Evolutionary conservation across 2,888 invertebrate species (phyloP), one percentile per base, ranked within the genome.

Genomic region (Serripes groenlandicus): DNA sequence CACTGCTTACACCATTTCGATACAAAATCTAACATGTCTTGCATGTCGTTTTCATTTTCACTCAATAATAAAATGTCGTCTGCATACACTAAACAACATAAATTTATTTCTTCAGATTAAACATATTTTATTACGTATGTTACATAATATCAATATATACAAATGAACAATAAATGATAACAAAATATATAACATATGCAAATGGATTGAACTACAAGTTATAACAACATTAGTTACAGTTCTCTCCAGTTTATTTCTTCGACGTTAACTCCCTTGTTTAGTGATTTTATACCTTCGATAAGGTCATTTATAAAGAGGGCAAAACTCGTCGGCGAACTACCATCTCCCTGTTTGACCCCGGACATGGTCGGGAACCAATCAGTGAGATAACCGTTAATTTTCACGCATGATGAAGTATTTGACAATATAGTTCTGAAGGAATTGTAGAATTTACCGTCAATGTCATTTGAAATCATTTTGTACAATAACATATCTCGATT

Each of bases 81-180:
- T 23, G 81, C 81, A 64, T 78, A 78, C 21, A 78, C n/a, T n/a
- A n/a, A n/a, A n/a, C n/a, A n/a, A n/a, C n/a, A 18, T n/a, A 81
- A 37, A 1, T 75, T 60, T 4, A 68, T 75, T 11, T 83, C 15
- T 23, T 21, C 68, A 7, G 11, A 54, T 2, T 76, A n/a, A n/a
- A n/a, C n/a, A n/a, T n/a, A n/a, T n/a, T n/a, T n/a, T n/a, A n/a
- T n/a, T n/a, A n/a, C n/a, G n/a, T n/a, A n/a, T n/a, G n/a, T n/a
- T n/a, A n/a, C n/a, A n/a, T n/a, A n/a, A n/a, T n/a, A n/a, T n/a
- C n/a, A n/a, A n/a, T n/a, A n/a, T n/a, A n/a, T n/a, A n/a, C n/a
- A n/a, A n/a, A n/a, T n/a, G n/a, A n/a, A n/a, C n/a, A n/a, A n/a
- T n/a, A n/a, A n/a, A n/a, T n/a, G n/a, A n/a, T n/a, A n/a, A n/a